Evolutionary conservation across 2,113 vertebrate species (phyloP).

Genomic region (Crotophaga sulcirostris): DNA sequence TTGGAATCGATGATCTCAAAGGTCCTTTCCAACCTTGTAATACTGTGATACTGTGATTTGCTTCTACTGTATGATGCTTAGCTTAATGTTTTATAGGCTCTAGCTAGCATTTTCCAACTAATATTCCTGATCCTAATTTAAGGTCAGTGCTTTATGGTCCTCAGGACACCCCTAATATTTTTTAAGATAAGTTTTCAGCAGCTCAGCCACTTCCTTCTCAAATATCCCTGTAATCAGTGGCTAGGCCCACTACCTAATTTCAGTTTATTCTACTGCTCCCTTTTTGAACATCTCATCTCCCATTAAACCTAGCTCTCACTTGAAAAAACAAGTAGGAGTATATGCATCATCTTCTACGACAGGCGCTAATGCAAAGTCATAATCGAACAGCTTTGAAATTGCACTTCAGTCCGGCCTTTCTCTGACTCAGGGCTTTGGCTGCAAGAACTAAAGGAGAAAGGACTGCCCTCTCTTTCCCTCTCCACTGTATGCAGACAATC

Average conservation of each 20-base stretch:
- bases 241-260: neutral
- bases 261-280: neutral
- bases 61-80: neutral
- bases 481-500: neutral
- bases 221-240: neutral
- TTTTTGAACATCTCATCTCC: neutral
- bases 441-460: neutral
- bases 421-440: neutral
- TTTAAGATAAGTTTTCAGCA: neutral
- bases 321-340: neutral
- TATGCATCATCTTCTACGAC: neutral
- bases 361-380: constrained; percentile 1
- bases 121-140: neutral
- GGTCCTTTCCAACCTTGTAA: no score
- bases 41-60: no score
- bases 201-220: neutral
- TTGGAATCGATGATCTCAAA: no score
- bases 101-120: neutral
- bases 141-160: neutral
- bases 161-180: neutral
- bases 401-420: neutral
- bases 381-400: constrained; percentile 3
- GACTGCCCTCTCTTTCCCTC: neutral
- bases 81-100: neutral
- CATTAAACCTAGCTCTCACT: neutral